Percentiles rank a stretch among this genome's conserved stretches.
phyloP scores from a whole-genome alignment of 2,113 vertebrate genomes.

The Spea multiplicata region DNA sequence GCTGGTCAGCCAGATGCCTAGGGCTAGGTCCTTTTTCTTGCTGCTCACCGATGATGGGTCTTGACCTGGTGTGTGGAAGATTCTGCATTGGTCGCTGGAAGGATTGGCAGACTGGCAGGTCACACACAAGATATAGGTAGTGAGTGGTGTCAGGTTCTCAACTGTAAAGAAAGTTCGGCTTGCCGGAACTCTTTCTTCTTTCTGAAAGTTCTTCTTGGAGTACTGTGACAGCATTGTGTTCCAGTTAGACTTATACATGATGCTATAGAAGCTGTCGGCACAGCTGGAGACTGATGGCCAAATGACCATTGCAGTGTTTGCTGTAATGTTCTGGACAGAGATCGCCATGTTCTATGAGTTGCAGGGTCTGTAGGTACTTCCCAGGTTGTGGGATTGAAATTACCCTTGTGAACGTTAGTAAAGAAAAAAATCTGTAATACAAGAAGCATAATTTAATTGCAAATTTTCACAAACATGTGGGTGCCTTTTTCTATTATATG shows the following conservation, averaged over 20 bases:
- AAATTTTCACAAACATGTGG: no score
- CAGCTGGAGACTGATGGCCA: conserved; percentile 74
- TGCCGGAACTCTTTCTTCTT: conserved; percentile 77
- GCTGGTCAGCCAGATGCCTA: conserved; percentile 83
- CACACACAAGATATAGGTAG: conserved; percentile 79
- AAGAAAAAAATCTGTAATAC: no score
- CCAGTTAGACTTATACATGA: conserved; percentile 87
- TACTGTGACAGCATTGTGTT: conserved; percentile 74
- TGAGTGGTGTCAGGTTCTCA: conserved; percentile 76
- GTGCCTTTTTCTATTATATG: no score
- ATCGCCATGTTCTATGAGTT: conserved; percentile 63
- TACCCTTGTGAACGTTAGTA: no score
- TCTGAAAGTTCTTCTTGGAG: conserved; percentile 75
- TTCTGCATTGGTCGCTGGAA: conserved; percentile 74
- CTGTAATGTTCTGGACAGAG: conserved; percentile 73
- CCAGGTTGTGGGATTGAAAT: no score
- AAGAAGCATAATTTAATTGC: no score
- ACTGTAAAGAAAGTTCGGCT: conserved; percentile 73
- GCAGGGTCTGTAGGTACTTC: no score
- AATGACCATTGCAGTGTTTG: conserved; percentile 71
- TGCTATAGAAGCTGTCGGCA: conserved; percentile 79
- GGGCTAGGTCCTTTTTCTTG: conserved; percentile 71
- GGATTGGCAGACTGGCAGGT: conserved; percentile 80
- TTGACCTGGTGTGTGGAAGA: conserved; percentile 72
- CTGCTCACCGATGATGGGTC: conserved; percentile 54